Evolutionary conservation across 2,888 invertebrate species (phyloP).

Genomic region (Drosophila buzzatii): DNA sequence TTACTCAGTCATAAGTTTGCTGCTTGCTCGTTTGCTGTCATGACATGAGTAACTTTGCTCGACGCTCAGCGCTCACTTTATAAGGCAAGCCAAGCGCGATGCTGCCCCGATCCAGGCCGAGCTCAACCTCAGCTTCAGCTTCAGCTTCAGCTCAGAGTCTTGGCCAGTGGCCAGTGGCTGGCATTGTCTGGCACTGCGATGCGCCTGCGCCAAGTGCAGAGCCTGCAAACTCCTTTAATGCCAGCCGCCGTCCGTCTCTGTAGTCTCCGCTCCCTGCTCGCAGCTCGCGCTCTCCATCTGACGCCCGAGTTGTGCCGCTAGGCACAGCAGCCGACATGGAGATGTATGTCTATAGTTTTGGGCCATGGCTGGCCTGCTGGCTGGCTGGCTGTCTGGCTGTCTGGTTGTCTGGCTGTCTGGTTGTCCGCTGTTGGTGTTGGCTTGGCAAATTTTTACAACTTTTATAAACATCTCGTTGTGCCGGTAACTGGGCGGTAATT

Average conservation of each 20-base stretch:
- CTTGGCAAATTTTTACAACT: constrained; percentile 75
- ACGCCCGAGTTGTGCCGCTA: constrained; percentile 65
- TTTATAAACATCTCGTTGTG: constrained; percentile 67
- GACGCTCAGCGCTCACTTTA: constrained; percentile 68
- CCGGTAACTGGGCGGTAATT: constrained; percentile 83
- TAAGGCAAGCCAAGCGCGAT: constrained; percentile 56
- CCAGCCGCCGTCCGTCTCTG: constrained; percentile 49
- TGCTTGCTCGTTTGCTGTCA: constrained; percentile 80
- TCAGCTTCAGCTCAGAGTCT: background rate
- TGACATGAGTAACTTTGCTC: constrained; percentile 79
- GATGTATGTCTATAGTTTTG: constrained; percentile 35
- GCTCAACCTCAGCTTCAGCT: background rate
- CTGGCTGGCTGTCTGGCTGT: no score
- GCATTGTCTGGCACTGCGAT: constrained; percentile 41
- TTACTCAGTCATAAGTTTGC: constrained; percentile 84
- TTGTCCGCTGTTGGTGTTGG: constrained; percentile 53
- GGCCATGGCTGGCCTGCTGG: constrained; percentile 13
- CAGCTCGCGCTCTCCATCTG: constrained; percentile 4
- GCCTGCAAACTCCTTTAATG: constrained; percentile 71
- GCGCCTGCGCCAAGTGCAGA: constrained; percentile 62
- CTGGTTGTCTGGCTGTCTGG: no score
- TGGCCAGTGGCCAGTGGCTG: constrained; percentile 35
- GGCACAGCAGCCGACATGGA: constrained; percentile 61
- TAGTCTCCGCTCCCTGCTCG: background rate
- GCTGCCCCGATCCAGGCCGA: constrained; percentile 19